These are phyloP conservation scores for Alectoris magna DNA, from an alignment of 2,797 vertebrate genomes.

Conservation along the genomic window DNA sequence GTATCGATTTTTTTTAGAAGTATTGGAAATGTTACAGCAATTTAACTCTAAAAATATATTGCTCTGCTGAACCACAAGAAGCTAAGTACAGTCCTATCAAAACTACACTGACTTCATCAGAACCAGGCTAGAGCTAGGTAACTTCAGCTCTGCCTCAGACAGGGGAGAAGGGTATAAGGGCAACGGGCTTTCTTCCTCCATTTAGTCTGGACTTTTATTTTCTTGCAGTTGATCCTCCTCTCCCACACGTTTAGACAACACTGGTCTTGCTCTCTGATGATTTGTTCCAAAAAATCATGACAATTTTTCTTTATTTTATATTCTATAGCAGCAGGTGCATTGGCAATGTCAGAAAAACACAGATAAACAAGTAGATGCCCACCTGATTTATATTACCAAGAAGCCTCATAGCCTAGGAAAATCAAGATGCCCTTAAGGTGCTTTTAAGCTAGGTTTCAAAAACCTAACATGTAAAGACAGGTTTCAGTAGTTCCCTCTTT, in stretches of 20 bases:
- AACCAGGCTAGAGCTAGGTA: background rate
- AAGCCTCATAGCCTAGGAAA: background rate
- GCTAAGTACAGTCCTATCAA: background rate
- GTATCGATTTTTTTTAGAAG: background rate
- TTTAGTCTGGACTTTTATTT: background rate
- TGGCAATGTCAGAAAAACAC: background rate
- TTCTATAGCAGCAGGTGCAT: background rate
- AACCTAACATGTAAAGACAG: background rate
- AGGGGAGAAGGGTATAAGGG: background rate
- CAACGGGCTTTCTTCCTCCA: background rate
- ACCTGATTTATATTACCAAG: background rate
- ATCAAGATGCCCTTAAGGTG: background rate
- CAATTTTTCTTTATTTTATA: background rate
- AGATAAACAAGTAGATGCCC: background rate
- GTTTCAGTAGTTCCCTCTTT: background rate
- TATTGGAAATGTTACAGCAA: background rate
- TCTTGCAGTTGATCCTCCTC: background rate
- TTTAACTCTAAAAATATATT: background rate
- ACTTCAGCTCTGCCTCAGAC: background rate
- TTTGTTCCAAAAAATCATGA: background rate
- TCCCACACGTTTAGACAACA: background rate
- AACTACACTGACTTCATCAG: background rate
- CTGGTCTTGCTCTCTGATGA: background rate
- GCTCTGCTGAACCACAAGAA: background rate
- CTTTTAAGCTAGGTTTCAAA: background rate